These are phyloP conservation scores for Sclerodermus sp. DNA, from an alignment of 2,888 invertebrate species.

Conservation along the genomic window DNA sequence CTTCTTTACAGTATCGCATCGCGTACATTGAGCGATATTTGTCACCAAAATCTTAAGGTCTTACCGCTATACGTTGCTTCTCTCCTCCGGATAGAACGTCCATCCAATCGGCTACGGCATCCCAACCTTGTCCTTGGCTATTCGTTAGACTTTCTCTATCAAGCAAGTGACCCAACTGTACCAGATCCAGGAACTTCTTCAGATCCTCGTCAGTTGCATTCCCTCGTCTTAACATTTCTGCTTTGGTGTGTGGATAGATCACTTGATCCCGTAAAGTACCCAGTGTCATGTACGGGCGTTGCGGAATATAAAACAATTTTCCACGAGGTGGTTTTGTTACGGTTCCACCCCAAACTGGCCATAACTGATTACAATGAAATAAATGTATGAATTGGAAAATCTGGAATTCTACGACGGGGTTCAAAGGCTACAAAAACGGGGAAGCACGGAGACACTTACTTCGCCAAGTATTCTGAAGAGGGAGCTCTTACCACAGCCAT, in stretches of 20 bases:
- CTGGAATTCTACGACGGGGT: no score
- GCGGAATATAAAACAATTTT: constrained; percentile 96
- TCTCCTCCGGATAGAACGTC: constrained; percentile 98
- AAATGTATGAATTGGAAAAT: background rate
- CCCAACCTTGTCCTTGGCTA: constrained; percentile 70
- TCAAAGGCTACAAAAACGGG: background rate
- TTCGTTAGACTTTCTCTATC: constrained; percentile 70
- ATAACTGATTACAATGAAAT: constrained; percentile 63
- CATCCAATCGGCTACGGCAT: constrained; percentile 97
- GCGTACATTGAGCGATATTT: background rate
- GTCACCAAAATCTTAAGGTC: background rate
- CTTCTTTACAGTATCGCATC: no score
- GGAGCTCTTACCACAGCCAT: constrained; percentile 97
- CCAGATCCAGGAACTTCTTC: constrained; percentile 73
- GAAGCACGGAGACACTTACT: constrained; percentile 55
- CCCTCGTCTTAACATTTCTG: constrained; percentile 80
- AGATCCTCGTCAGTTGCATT: constrained; percentile 76
- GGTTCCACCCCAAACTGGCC: constrained; percentile 94
- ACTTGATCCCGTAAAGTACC: constrained; percentile 93
- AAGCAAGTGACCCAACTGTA: constrained; percentile 82
- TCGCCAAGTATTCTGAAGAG: constrained; percentile 95
- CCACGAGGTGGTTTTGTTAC: constrained; percentile 94
- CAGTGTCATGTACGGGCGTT: constrained; percentile 96
- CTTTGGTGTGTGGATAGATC: constrained; percentile 90
- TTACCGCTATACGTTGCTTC: constrained; percentile 93